These are phyloP conservation scores for Nomada hirtipes DNA, from an alignment of 2,888 invertebrate species.

Conservation along the genomic window DNA sequence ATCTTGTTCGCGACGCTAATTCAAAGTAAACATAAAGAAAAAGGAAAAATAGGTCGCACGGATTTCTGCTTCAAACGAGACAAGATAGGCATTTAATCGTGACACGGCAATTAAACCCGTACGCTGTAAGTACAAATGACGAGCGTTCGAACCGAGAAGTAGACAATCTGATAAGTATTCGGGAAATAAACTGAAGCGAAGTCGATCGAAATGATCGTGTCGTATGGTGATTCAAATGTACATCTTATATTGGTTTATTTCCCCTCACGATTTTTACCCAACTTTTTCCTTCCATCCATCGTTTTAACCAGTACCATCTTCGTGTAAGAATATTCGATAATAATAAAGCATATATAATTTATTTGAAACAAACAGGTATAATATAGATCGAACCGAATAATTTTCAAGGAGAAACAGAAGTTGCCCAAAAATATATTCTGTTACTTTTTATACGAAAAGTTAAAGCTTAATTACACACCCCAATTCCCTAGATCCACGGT, in stretches of 20 bases:
- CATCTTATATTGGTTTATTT: neutral
- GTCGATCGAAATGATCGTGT: conserved; percentile 27
- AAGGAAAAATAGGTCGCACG: neutral
- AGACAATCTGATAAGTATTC: conserved; percentile 59
- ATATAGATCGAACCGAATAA: too few species aligned
- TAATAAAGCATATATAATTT: neutral
- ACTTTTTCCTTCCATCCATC: too few species aligned
- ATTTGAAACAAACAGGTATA: neutral
- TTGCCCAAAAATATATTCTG: neutral
- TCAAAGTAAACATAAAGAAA: neutral
- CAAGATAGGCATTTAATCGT: conserved; percentile 24
- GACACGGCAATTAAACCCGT: conserved; percentile 14
- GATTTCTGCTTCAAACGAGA: conserved; percentile 12
- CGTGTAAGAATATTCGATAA: neutral
- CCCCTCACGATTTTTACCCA: neutral
- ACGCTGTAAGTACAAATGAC: conserved; percentile 59
- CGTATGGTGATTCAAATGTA: neutral
- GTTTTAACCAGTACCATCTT: neutral
- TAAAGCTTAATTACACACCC: too few species aligned
- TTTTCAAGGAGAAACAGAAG: too few species aligned
- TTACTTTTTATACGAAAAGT: neutral
- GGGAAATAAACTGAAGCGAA: conserved; percentile 46
- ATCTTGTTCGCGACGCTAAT: neutral
- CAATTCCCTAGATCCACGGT: too few species aligned
- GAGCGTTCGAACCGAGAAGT: conserved; percentile 43